Base-by-base conservation (phyloP, 2,888 invertebrate species). In the Diarsia brunnea region DNA sequence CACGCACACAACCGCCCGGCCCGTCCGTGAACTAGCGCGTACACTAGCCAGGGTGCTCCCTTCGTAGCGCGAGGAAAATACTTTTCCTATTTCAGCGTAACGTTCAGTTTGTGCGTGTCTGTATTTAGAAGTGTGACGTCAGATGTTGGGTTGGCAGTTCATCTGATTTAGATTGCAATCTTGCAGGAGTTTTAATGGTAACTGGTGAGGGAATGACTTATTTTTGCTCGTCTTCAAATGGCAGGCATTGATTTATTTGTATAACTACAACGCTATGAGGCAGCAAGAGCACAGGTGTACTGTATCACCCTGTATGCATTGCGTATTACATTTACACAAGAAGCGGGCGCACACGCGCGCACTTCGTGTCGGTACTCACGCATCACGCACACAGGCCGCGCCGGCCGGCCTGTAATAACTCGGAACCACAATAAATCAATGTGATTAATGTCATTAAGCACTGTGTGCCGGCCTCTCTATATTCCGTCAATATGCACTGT, bases 401-500 rank as follows among this genome's bases (percentile, higher is more conserved):
- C 84, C 91, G 92, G 92, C 94, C 94, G 94, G 95, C 96, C 96
- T 96, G 96, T 96, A 96, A 96, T 96, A 96, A 96, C 96, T 96
- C 96, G 96, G 96, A 96, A 96, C 96, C 96, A 96, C 96, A 96
- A 96, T 96, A 96, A 96, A 96, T 96, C 96, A 96, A 96, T 96
- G 96, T 96, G 96, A 96, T 96, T 96, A 96, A 96, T 96, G 96
- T 96, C 96, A 96, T 96, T 96, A 96, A 96, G 96, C 95, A 96
- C 95, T 95, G 96, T 95, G 96, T 95, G 96, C 96, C 94, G 95
- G 96, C 95, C 96, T 96, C 96, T 96, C 96, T 96, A 96, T 96
- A 96, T 96, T 96, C 96, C 96, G 96, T 96, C 96, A 96, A 96
- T 96, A 96, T 96, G 96, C 96, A 96, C 96, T 96, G 96, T 96